phyloP scores from a whole-genome alignment of 1,140 invertebrate genomes.

The Lepidurus packardi region DNA sequence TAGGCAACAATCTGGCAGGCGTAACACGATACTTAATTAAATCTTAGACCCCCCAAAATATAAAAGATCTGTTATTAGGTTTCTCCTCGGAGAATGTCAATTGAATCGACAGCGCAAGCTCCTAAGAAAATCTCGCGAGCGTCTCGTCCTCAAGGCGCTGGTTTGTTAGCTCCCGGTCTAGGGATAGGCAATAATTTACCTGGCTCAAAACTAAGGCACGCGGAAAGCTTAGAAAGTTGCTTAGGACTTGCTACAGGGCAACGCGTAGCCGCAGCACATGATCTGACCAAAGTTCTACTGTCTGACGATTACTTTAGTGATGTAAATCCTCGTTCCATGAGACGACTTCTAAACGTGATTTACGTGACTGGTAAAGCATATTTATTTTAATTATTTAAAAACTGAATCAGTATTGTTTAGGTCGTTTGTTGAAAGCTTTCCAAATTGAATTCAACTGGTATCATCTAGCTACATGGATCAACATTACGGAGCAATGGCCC shows the following conservation, averaged over 20 bases:
- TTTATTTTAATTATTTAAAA: background rate
- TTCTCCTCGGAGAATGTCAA: slow-evolving; percentile 33
- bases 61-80: slow-evolving; percentile 20
- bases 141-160: slow-evolving; percentile 37
- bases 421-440: slow-evolving; percentile 91
- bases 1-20: background rate
- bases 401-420: slow-evolving; percentile 47
- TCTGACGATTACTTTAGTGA: slow-evolving; percentile 96
- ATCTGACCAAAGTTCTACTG: slow-evolving; percentile 76
- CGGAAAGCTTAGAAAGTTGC: slow-evolving; percentile 82
- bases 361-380: slow-evolving; percentile 74
- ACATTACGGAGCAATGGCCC: slow-evolving; percentile 98
- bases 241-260: slow-evolving; percentile 52
- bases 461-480: slow-evolving; percentile 92
- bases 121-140: slow-evolving; percentile 27
- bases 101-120: slow-evolving; percentile 28
- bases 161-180: background rate
- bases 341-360: slow-evolving; percentile 93
- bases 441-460: slow-evolving; percentile 99
- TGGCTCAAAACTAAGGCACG: slow-evolving; percentile 45
- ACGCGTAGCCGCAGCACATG: slow-evolving; percentile 56
- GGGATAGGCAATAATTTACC: slow-evolving; percentile 31
- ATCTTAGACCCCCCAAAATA: background rate
- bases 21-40: background rate
- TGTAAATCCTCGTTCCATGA: slow-evolving; percentile 94